Conservation (phyloP, 2,888 invertebrate genomes). For the Drosophila quinaria region DNA sequence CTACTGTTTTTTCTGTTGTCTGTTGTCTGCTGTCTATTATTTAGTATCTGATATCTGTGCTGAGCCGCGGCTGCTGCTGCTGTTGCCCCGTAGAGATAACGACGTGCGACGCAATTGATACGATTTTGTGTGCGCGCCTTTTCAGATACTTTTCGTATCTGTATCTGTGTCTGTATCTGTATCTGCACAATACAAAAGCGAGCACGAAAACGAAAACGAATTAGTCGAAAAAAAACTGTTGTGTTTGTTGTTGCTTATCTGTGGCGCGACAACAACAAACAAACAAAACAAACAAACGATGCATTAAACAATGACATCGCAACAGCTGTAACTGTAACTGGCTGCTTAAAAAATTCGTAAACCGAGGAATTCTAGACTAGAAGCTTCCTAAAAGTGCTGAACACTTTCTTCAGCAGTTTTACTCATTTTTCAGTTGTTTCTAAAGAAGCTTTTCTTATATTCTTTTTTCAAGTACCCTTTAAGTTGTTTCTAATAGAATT, state of each 20-base stretch:
- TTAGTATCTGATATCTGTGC: slow-evolving; percentile 30
- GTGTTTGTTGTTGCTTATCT: slow-evolving; percentile 37
- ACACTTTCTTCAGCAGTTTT: neutral
- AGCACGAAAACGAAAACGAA: slow-evolving; percentile 45
- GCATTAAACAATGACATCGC: slow-evolving; percentile 56
- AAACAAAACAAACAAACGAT: slow-evolving; percentile 63
- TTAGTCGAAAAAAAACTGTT: slow-evolving; percentile 55
- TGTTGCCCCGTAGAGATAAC: slow-evolving; percentile 59
- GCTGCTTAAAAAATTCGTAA: slow-evolving; percentile 2
- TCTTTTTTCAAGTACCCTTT: too few species aligned
- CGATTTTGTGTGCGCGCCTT: slow-evolving; percentile 32
- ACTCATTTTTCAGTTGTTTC: too few species aligned
- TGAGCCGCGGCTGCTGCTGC: slow-evolving; percentile 38
- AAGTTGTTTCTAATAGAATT: too few species aligned
- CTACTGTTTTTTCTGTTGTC: slow-evolving; percentile 32
- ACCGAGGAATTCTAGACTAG: neutral
- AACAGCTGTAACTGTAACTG: slow-evolving; percentile 33
- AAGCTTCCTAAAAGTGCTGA: too few species aligned
- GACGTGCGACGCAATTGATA: slow-evolving; percentile 69
- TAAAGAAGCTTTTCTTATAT: neutral
- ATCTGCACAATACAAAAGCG: slow-evolving; percentile 57
- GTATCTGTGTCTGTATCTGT: slow-evolving; percentile 43
- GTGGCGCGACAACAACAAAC: slow-evolving; percentile 60
- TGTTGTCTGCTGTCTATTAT: slow-evolving; percentile 25
- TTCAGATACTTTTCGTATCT: slow-evolving; percentile 34